These are phyloP conservation scores for Papilio demoleus DNA, from an alignment of 2,888 invertebrate species.

Conservation along the genomic window DNA sequence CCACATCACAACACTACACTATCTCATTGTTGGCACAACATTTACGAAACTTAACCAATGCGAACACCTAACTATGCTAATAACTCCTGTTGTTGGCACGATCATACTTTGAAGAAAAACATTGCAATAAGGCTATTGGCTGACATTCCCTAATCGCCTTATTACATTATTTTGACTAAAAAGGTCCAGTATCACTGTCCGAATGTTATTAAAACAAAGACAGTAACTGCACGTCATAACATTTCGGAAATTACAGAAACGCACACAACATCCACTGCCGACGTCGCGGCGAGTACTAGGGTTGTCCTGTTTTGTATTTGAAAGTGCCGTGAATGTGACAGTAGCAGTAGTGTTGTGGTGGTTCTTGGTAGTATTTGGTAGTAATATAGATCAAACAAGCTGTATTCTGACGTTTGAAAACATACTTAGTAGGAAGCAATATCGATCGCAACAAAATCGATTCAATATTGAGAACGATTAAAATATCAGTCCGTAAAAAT, in stretches of 20 bases:
- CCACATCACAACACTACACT: conserved; percentile 83
- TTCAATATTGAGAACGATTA: background rate
- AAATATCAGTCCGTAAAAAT: conserved; percentile 27
- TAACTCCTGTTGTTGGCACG: conserved; percentile 80
- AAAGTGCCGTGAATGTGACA: conserved; percentile 30
- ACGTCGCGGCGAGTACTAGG: conserved; percentile 63
- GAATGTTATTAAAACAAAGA: conserved; percentile 78
- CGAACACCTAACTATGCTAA: conserved; percentile 80
- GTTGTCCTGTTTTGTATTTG: conserved; percentile 41
- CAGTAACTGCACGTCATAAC: conserved; percentile 82
- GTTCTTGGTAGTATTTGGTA: conserved; percentile 14
- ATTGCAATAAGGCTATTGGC: conserved; percentile 63
- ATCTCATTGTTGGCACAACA: conserved; percentile 83
- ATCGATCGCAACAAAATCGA: conserved; percentile 28
- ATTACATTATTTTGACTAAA: conserved; percentile 71
- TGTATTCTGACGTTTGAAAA: conserved; percentile 37
- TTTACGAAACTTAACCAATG: conserved; percentile 81
- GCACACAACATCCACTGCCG: conserved; percentile 54
- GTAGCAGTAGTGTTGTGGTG: background rate
- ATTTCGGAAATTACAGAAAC: conserved; percentile 66
- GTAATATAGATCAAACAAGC: background rate
- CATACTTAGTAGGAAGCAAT: background rate
- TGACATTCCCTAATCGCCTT: conserved; percentile 56
- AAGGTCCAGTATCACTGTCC: conserved; percentile 60
- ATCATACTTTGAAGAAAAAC: conserved; percentile 79